A percentile compares a stretch with the other conserved stretches of the same genome.
Evolutionary conservation across 2,888 invertebrate genomes (phyloP).

Genomic region (Scaptomyza cyrtandrae): DNA sequence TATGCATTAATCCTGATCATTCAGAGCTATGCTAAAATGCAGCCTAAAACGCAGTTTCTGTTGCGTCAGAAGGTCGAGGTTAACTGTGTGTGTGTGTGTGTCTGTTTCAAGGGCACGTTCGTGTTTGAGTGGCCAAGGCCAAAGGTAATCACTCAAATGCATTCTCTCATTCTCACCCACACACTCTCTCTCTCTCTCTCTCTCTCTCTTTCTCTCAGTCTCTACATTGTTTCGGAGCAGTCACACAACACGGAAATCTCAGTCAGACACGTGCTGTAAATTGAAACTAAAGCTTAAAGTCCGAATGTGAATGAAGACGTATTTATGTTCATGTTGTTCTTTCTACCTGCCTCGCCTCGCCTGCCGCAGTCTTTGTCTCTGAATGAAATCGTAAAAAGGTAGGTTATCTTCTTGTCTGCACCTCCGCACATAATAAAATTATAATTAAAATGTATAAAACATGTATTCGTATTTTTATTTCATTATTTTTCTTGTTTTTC

Average conservation of each 20-base stretch:
- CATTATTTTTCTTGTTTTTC: background rate
- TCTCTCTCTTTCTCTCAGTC: constrained; percentile 19
- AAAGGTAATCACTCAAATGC: constrained; percentile 46
- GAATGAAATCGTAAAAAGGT: background rate
- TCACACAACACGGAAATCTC: constrained; percentile 54
- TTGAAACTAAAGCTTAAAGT: constrained; percentile 29
- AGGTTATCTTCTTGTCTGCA: background rate
- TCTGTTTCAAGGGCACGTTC: constrained; percentile 64
- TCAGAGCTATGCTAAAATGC: constrained; percentile 29
- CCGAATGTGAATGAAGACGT: constrained; percentile 11
- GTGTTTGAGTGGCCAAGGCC: constrained; percentile 66
- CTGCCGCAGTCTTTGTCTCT: no score
- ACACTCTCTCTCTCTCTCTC: constrained; percentile 7
- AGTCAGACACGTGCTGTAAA: constrained; percentile 21
- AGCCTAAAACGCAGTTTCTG: constrained; percentile 31
- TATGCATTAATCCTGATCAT: constrained; percentile 66
- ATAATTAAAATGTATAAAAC: constrained; percentile 46
- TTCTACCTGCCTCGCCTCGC: background rate
- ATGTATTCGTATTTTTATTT: background rate
- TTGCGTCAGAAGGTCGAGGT: constrained; percentile 43
- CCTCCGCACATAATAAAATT: constrained; percentile 30
- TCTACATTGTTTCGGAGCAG: constrained; percentile 9
- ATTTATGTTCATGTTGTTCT: background rate
- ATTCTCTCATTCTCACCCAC: constrained; percentile 2
- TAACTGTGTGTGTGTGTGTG: background rate